Percentiles rank a stretch among this genome's conserved stretches.
These are phyloP conservation scores for Noctua fimbriata DNA, from an alignment of 2,888 invertebrate genomes.

Conservation along the genomic window DNA sequence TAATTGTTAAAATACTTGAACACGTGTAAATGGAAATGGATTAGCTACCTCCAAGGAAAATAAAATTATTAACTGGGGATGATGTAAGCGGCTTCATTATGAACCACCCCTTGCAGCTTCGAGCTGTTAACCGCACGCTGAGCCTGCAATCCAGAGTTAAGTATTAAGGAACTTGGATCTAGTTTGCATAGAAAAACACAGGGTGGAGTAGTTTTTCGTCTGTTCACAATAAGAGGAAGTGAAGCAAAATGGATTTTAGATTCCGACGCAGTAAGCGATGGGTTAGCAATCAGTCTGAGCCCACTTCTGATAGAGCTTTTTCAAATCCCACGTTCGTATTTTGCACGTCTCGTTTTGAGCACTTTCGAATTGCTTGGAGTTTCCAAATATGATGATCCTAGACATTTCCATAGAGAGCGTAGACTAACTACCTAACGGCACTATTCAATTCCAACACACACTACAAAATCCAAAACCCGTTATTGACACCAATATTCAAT, in stretches of 20 bases:
- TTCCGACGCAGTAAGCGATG: conserved; percentile 38
- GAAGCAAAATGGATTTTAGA: conserved; percentile 51
- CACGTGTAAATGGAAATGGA: conserved; percentile 69
- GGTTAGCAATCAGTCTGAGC: conserved; percentile 53
- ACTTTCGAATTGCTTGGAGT: conserved; percentile 34
- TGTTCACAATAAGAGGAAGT: conserved; percentile 34
- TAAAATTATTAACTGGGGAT: conserved; percentile 65
- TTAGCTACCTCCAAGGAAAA: conserved; percentile 66
- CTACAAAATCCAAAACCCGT: conserved; percentile 30
- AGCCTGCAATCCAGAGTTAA: conserved; percentile 36
- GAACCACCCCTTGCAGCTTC: conserved; percentile 46
- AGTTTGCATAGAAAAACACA: conserved; percentile 45
- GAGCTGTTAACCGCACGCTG: conserved; percentile 53
- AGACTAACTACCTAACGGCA: neutral
- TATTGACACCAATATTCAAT: conserved; percentile 63
- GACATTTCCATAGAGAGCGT: neutral
- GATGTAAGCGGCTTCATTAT: conserved; percentile 64
- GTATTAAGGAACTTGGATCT: conserved; percentile 35
- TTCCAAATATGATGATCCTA: conserved; percentile 17
- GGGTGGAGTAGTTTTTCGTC: conserved; percentile 29
- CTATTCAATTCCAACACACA: conserved; percentile 3
- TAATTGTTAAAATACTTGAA: conserved; percentile 56
- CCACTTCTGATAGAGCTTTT: conserved; percentile 39
- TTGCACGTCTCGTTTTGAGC: conserved; percentile 20
- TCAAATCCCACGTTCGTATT: conserved; percentile 35